Evolutionary conservation across 2,888 invertebrate species (phyloP), one percentile per base, ranked within the genome.

Genomic region (Nymphalis polychloros): DNA sequence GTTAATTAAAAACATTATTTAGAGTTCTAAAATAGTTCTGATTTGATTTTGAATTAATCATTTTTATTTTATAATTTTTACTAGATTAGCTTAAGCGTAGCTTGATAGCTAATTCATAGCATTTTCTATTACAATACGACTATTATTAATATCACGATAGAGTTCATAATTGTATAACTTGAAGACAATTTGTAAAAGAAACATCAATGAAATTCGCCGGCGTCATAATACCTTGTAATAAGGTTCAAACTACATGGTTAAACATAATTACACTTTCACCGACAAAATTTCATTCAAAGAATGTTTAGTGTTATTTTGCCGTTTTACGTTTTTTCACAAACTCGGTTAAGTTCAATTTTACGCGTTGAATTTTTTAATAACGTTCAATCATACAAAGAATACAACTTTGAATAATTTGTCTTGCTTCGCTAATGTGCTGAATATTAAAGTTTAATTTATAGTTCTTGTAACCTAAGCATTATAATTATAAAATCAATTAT

Each of bases 231-330:
- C 60, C 7, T 27, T 27, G 47, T 27, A 16, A 8, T 48, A 60
- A 60, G 48, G 60, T 48, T 48, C 20, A 48, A 16, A 60, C 48
- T 48, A 47, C 47, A 60, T 5, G 27, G 19, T 19, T 8, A 19
- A 57, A 57, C 8, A 55, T 55, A 57, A 57, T 41, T 57, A 8
- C 55, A 61, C 66, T 66, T 66, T 66, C 66, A 55, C 66, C 55
- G 55, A 61, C n/a, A 55, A 55, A 55, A 61, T 66, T 66, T 66
- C 66, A 66, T 66, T 66, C 49, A 66, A 66, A 48, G 66, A 66
- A 66, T 66, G 53, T 41, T 61, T 59, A 52, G 59, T 27, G 60
- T 65, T 53, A 41, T 61, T 27, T 57, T 55, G 35, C n/a, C 48
- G 60, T 61, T 60, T 61, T 61, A 55, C 19, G 41, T 61, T 61